phyloP scores from a whole-genome alignment of 2,888 invertebrate species.

The Tetramorium bicarinatum region DNA sequence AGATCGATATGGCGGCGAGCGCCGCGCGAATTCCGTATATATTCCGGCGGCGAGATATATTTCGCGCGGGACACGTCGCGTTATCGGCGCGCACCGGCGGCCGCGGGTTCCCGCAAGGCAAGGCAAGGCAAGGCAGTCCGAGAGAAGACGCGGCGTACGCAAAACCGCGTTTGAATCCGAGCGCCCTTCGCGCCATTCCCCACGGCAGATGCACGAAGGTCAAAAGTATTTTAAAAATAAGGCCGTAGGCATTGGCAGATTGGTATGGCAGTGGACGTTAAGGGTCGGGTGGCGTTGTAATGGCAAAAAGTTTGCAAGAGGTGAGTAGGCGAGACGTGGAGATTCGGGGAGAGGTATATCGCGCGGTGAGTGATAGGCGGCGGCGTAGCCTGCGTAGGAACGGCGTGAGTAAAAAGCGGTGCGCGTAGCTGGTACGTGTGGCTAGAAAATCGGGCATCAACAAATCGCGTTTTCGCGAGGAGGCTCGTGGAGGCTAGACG shows the following conservation, averaged over 20 bases:
- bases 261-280: constrained; percentile 91
- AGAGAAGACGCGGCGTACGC: constrained; percentile 47
- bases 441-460: constrained; percentile 75
- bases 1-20: constrained; percentile 45
- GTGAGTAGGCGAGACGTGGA: constrained; percentile 87
- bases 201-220: constrained; percentile 86
- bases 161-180: constrained; percentile 79
- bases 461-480: constrained; percentile 78
- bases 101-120: not conserved
- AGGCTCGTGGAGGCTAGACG: constrained; percentile 77
- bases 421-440: constrained; percentile 64
- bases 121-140: not conserved
- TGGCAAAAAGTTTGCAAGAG: constrained; percentile 93
- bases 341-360: constrained; percentile 56
- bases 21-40: constrained; percentile 22
- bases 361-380: constrained; percentile 61
- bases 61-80: constrained; percentile 11
- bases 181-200: constrained; percentile 83
- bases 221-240: constrained; percentile 86
- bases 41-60: constrained; percentile 2
- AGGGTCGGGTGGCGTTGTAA: constrained; percentile 93
- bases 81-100: not conserved
- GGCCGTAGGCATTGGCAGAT: constrained; percentile 85
- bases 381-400: constrained; percentile 67
- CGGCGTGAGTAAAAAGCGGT: constrained; percentile 72